Conservation (phyloP, 2,113 vertebrate species). For the Gracilinanus agilis region DNA sequence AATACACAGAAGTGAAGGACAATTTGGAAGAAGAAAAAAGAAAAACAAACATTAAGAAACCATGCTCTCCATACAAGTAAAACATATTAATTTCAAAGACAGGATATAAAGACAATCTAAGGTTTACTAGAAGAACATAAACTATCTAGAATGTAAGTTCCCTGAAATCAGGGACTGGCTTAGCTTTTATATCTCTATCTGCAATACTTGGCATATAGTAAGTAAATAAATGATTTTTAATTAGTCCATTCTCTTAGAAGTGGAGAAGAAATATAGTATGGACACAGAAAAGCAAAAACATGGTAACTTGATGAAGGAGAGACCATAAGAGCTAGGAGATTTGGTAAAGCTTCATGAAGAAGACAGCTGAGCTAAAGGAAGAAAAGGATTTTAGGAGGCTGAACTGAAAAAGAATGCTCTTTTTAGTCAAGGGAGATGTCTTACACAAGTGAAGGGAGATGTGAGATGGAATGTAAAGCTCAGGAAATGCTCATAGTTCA, state of each 20-base stretch:
- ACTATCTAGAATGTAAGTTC: background rate
- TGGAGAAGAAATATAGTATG: background rate
- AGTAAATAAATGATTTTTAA: background rate
- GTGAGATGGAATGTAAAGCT: background rate
- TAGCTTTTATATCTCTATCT: background rate
- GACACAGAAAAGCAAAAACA: background rate
- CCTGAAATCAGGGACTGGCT: background rate
- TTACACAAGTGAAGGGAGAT: background rate
- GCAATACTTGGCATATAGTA: background rate
- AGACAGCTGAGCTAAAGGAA: background rate
- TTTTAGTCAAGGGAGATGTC: background rate
- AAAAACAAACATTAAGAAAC: background rate
- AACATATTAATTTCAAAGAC: background rate
- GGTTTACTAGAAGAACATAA: background rate
- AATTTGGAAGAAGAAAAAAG: no score
- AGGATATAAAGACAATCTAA: background rate
- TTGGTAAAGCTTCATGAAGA: background rate
- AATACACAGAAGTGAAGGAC: no score
- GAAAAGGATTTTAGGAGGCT: background rate
- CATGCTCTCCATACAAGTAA: background rate
- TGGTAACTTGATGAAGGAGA: background rate
- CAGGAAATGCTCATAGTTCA: background rate
- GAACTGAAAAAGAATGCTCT: background rate
- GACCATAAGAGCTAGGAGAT: background rate
- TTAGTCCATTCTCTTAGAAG: background rate